phyloP scores from a whole-genome alignment of 2,113 vertebrate species.

The Brachirus orientalis region DNA sequence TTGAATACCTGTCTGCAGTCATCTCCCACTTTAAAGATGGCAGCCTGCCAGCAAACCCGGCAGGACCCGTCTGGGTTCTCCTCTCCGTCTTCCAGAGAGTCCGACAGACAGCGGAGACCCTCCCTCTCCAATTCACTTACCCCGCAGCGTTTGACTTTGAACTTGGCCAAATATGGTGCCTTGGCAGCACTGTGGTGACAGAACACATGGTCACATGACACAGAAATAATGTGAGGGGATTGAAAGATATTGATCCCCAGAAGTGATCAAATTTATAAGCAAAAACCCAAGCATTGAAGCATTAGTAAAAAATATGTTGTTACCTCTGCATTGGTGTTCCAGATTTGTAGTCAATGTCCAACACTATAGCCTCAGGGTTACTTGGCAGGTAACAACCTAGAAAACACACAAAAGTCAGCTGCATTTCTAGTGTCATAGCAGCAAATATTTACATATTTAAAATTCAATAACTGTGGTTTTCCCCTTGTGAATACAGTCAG shows the following conservation, averaged over 20 bases:
- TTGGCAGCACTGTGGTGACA: conserved; percentile 89
- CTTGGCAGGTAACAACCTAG: conserved; percentile 97
- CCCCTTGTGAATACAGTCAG: too few relatives aligned
- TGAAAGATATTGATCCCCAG: too few relatives aligned
- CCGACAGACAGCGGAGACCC: conserved; percentile 89
- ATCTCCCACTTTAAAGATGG: conserved; percentile 99
- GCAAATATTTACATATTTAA: too few relatives aligned
- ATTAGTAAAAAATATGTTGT: not conserved
- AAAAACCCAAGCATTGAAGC: not conserved
- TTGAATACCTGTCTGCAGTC: conserved; percentile 94
- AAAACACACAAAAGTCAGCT: not conserved
- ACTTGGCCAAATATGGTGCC: conserved; percentile 96
- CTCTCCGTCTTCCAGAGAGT: conserved; percentile 85
- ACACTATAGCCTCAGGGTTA: conserved; percentile 97
- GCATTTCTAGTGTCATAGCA: not conserved
- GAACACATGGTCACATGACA: not conserved
- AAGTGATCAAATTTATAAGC: not conserved
- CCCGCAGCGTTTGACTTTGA: conserved; percentile 97
- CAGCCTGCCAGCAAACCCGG: conserved; percentile 94
- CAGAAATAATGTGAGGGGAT: not conserved
- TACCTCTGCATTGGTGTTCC: conserved; percentile 99
- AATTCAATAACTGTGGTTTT: not conserved
- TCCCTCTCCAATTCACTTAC: conserved; percentile 97
- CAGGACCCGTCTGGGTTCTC: conserved; percentile 81
- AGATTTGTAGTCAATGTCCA: conserved; percentile 98